These are phyloP conservation scores for Drosophila saltans DNA, from an alignment of 1,140 invertebrate genomes.

Conservation along the genomic window DNA sequence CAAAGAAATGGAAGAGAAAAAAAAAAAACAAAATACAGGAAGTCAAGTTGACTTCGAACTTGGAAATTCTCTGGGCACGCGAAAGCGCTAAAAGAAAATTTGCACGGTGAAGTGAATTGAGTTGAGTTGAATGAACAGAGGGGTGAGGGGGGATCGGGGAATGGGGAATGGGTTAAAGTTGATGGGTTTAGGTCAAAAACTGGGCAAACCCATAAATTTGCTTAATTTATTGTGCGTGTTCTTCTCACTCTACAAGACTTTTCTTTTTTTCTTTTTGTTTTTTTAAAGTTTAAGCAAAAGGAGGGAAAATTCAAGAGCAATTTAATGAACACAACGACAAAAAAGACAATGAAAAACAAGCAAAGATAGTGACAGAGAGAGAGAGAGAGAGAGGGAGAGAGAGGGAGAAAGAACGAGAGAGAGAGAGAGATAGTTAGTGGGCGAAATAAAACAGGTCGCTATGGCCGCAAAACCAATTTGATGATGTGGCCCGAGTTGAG, in stretches of 20 bases:
- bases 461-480: slow-evolving; percentile 74
- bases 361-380: neutral
- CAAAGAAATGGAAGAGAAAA: neutral
- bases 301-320: slow-evolving; percentile 24
- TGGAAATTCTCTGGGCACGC: slow-evolving; percentile 25
- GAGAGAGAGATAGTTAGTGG: neutral
- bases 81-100: slow-evolving; percentile 48
- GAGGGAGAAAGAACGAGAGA: neutral
- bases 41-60: slow-evolving; percentile 27
- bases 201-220: slow-evolving; percentile 66
- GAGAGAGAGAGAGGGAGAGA: neutral
- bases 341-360: slow-evolving; percentile 28
- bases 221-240: slow-evolving; percentile 79
- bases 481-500: slow-evolving; percentile 43
- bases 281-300: slow-evolving; percentile 51
- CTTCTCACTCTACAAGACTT: neutral
- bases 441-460: slow-evolving; percentile 30
- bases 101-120: neutral
- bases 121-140: neutral
- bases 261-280: neutral
- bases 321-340: slow-evolving; percentile 23
- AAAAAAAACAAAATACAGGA: neutral
- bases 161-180: neutral
- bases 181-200: slow-evolving; percentile 14
- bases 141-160: neutral